Conservation (phyloP, 2,113 vertebrate genomes). For the Morone chrysops region DNA sequence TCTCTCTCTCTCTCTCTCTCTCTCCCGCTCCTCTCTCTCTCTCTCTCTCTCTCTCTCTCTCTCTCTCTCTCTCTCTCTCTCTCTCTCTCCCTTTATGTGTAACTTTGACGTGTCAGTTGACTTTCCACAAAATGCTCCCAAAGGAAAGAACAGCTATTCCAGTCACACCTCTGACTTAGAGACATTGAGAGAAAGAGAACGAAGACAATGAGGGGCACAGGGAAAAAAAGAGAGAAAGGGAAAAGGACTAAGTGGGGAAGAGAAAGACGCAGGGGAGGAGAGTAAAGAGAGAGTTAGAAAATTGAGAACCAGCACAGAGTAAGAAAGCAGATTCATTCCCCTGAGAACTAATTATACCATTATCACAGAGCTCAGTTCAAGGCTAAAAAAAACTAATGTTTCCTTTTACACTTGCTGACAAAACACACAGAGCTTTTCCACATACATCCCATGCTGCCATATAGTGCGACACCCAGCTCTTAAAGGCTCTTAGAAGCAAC, state of each 20-base stretch:
- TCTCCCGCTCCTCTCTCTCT: too few species aligned
- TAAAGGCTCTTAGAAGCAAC: background rate
- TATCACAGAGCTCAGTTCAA: conserved; percentile 52
- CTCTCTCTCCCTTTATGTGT: background rate
- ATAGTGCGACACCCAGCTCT: background rate
- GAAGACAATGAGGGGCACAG: background rate
- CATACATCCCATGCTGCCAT: conserved; percentile 10
- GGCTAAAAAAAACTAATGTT: conserved; percentile 45
- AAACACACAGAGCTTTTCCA: conserved; percentile 19
- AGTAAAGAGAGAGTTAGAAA: background rate
- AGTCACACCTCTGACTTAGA: background rate
- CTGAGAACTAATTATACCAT: conserved; percentile 63
- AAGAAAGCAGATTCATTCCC: conserved; percentile 22
- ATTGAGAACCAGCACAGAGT: conserved; percentile 5
- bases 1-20: too few species aligned
- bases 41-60: too few species aligned
- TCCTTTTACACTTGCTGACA: background rate
- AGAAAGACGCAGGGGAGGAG: conserved; percentile 1
- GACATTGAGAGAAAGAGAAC: background rate
- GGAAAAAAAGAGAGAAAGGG: too few species aligned
- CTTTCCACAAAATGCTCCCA: conserved; percentile 35
- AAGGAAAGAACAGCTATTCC: conserved; percentile 6
- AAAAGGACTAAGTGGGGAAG: background rate
- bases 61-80: background rate
- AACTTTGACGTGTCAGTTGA: background rate